A percentile compares a stretch with the other conserved stretches of the same genome.
Evolutionary conservation across 2,888 invertebrate genomes (phyloP).

Genomic region (Morpho deidamia): DNA sequence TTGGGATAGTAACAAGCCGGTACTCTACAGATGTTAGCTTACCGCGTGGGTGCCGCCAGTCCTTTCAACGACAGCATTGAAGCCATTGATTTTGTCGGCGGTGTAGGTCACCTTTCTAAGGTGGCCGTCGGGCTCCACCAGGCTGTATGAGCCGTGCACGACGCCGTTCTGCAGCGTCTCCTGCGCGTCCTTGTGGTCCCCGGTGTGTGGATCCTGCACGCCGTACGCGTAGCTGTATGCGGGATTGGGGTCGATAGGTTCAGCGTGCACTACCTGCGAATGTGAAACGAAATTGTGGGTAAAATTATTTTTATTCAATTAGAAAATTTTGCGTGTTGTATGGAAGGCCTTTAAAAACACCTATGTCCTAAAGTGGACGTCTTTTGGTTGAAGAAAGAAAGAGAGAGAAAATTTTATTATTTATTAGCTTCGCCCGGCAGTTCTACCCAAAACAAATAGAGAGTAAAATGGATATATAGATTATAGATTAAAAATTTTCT

Average conservation of each 20-base stretch:
- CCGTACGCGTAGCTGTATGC: slow-evolving; percentile 75
- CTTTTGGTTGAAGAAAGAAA: too few species aligned
- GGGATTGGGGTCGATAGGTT: slow-evolving; percentile 72
- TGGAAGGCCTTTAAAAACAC: too few species aligned
- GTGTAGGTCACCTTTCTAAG: slow-evolving; percentile 71
- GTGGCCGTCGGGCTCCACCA: slow-evolving; percentile 74
- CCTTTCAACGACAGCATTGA: slow-evolving; percentile 74
- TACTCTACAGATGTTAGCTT: slow-evolving; percentile 26
- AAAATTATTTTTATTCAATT: too few species aligned
- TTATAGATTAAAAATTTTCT: too few species aligned
- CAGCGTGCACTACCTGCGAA: slow-evolving; percentile 55
- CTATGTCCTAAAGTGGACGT: too few species aligned
- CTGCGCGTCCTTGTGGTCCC: slow-evolving; percentile 71
- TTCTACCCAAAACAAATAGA: too few species aligned
- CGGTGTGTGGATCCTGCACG: slow-evolving; percentile 69
- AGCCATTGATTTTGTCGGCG: slow-evolving; percentile 73
- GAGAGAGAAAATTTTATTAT: too few species aligned
- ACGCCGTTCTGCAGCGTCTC: slow-evolving; percentile 74
- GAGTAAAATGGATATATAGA: too few species aligned
- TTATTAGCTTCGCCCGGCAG: too few species aligned
- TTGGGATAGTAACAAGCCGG: too few species aligned
- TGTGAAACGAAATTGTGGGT: too few species aligned
- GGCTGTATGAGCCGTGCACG: slow-evolving; percentile 73
- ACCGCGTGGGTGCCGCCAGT: slow-evolving; percentile 64
- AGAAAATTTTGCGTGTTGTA: too few species aligned